These are phyloP conservation scores for Parascotia fuliginaria DNA, from an alignment of 2,888 invertebrate species.

Conservation along the genomic window DNA sequence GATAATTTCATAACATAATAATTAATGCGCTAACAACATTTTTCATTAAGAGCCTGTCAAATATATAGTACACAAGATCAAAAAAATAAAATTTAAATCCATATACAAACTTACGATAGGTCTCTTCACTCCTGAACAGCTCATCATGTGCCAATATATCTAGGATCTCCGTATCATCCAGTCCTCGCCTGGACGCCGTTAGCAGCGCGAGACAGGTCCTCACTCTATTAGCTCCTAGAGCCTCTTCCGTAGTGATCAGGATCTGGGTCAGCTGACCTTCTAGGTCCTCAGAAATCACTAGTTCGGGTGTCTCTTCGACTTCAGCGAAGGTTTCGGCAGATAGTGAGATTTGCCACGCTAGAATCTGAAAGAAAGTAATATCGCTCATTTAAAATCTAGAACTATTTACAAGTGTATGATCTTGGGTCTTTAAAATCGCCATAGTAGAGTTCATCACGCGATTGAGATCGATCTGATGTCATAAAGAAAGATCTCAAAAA, in stretches of 20 bases:
- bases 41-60: too few species aligned
- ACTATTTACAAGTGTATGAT: too few species aligned
- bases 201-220: constrained; percentile 89
- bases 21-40: too few species aligned
- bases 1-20: too few species aligned
- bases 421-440: too few species aligned
- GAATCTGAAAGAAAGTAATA: constrained; percentile 63
- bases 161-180: constrained; percentile 93
- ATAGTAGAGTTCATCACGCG: too few species aligned
- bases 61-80: too few species aligned
- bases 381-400: too few species aligned
- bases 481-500: too few species aligned
- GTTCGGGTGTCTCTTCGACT: constrained; percentile 60
- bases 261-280: constrained; percentile 88
- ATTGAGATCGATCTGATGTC: too few species aligned
- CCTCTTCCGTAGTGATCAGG: constrained; percentile 89
- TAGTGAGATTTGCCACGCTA: constrained; percentile 83
- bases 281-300: constrained; percentile 74
- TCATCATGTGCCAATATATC: constrained; percentile 88
- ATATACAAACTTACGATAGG: constrained; percentile 83
- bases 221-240: constrained; percentile 88
- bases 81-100: too few species aligned
- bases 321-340: constrained; percentile 49
- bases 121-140: constrained; percentile 87
- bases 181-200: constrained; percentile 90